Evolutionary conservation across 2,797 vertebrate genomes (phyloP).

Genomic region (Gymnothorax reevesii): DNA sequence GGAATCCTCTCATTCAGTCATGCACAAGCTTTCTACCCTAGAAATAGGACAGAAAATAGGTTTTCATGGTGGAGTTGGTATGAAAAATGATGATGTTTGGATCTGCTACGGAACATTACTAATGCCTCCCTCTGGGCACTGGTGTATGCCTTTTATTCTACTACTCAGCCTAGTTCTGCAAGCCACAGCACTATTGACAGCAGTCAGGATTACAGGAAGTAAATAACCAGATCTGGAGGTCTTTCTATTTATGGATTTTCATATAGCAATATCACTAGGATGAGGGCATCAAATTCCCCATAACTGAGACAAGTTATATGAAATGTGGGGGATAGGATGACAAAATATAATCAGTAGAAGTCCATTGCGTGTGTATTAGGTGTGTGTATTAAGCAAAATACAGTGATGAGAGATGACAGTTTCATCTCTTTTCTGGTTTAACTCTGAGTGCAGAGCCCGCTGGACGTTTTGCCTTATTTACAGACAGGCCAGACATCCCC

Average conservation of each 20-base stretch:
- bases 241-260: slow-evolving; percentile 42
- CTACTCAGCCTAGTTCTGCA: slow-evolving; percentile 36
- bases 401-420: slow-evolving; percentile 9
- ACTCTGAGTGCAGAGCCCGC: background rate
- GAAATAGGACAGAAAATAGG: background rate
- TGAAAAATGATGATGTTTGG: slow-evolving; percentile 45
- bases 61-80: slow-evolving; percentile 38
- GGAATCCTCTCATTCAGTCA: background rate
- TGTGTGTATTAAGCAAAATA: background rate
- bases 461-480: background rate
- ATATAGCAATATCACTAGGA: slow-evolving; percentile 35
- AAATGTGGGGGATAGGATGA: background rate
- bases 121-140: slow-evolving; percentile 31
- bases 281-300: slow-evolving; percentile 16
- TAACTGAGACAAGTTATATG: slow-evolving; percentile 21
- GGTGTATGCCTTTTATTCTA: slow-evolving; percentile 15
- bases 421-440: background rate
- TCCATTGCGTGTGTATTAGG: slow-evolving; percentile 22
- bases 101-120: slow-evolving; percentile 47
- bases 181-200: slow-evolving; percentile 17
- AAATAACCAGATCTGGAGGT: background rate
- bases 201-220: background rate
- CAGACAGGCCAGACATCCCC: background rate
- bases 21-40: background rate
- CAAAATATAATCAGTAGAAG: slow-evolving; percentile 6